Conservation (phyloP, 2,797 vertebrate genomes). For the Channallabes apus region DNA sequence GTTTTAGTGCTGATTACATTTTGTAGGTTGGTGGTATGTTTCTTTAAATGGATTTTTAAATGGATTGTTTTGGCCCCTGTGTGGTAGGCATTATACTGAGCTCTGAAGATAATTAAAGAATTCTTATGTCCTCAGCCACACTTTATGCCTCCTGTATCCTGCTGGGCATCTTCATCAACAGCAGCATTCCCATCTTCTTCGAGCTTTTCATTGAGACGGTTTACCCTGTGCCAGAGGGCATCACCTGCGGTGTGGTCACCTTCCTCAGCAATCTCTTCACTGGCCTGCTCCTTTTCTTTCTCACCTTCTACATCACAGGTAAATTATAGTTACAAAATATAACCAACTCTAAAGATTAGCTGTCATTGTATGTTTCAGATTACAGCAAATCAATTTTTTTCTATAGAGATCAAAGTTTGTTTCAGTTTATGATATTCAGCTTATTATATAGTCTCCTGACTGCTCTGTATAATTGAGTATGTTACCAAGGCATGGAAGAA, state of each 20-base stretch:
- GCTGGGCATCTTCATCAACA: constrained; percentile 93
- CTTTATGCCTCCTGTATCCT: constrained; percentile 96
- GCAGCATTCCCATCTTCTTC: constrained; percentile 96
- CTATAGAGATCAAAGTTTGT: not conserved
- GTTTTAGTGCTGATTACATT: not conserved
- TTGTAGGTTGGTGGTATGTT: not conserved
- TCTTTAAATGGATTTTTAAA: not conserved
- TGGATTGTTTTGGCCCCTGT: not conserved
- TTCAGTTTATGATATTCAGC: not conserved
- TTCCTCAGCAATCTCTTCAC: constrained; percentile 94
- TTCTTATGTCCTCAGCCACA: constrained; percentile 75
- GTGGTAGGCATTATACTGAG: not conserved
- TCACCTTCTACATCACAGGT: constrained; percentile 95
- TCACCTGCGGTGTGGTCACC: constrained; percentile 96
- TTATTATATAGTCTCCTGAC: not conserved
- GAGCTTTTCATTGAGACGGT: constrained; percentile 97
- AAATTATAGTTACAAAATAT: constrained; percentile 37
- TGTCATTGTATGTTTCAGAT: not conserved
- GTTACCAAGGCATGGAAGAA: not conserved
- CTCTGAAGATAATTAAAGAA: not conserved
- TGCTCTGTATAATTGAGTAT: not conserved
- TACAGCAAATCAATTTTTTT: not conserved
- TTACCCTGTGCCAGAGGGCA: constrained; percentile 97
- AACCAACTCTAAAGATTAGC: not conserved
- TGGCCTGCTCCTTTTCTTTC: constrained; percentile 90